Evolutionary conservation across 2,113 vertebrate species (phyloP).

Genomic region (Anoura caudifer): DNA sequence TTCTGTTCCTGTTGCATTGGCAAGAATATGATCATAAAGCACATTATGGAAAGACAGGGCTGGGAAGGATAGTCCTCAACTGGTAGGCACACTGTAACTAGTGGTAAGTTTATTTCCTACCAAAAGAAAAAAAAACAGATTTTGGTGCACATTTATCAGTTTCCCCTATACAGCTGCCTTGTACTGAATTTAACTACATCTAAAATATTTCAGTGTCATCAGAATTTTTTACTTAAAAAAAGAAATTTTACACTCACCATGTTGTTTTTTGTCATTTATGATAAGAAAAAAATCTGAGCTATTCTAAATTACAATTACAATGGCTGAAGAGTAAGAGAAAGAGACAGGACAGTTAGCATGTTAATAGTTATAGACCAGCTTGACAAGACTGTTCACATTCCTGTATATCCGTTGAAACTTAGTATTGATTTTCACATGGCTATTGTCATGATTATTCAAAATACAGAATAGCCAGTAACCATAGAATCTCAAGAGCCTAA

Average conservation of each 20-base stretch:
- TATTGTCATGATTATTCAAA: not conserved
- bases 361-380: not conserved
- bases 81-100: not conserved
- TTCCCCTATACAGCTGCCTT: not conserved
- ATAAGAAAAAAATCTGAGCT: not conserved
- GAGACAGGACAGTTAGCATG: not conserved
- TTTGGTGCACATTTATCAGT: not conserved
- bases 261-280: not conserved
- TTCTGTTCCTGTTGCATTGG: not conserved
- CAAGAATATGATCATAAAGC: not conserved
- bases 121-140: not conserved
- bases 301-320: not conserved
- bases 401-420: not conserved
- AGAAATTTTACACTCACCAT: not conserved
- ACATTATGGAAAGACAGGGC: not conserved
- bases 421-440: not conserved
- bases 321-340: not conserved
- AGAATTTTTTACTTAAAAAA: not conserved
- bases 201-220: not conserved
- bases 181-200: not conserved
- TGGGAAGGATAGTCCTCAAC: not conserved
- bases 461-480: not conserved
- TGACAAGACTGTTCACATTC: not conserved
- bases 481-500: not conserved
- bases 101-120: not conserved